These are phyloP conservation scores for Drosophila atripex DNA, from an alignment of 2,888 invertebrate genomes.

Conservation along the genomic window DNA sequence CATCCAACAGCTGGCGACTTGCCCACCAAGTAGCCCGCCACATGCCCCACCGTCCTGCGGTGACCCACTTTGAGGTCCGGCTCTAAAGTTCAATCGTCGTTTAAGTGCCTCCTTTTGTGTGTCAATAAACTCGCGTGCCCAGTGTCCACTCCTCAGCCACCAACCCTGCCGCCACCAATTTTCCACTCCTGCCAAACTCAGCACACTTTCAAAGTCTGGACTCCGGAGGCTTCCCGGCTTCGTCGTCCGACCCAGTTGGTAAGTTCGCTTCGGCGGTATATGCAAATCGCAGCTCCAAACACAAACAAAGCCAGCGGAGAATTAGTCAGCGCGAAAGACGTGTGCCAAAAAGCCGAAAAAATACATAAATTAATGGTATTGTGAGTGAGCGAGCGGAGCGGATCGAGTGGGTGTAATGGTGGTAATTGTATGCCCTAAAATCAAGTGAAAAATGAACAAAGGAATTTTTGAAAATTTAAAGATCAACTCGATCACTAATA, in stretches of 20 bases:
- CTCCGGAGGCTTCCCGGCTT: background rate
- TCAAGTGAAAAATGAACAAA: background rate
- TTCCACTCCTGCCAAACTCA: slow-evolving; percentile 5
- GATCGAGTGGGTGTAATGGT: background rate
- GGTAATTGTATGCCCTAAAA: slow-evolving; percentile 3
- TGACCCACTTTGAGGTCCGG: slow-evolving; percentile 45
- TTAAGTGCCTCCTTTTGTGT: slow-evolving; percentile 51
- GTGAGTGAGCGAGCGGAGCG: slow-evolving; percentile 1
- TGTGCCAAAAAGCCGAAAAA: slow-evolving; percentile 67
- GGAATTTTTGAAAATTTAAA: background rate
- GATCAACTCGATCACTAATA: no score
- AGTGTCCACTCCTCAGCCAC: slow-evolving; percentile 24
- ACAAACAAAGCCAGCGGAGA: slow-evolving; percentile 36
- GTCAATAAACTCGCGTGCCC: slow-evolving; percentile 69
- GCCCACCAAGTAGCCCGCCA: slow-evolving; percentile 31
- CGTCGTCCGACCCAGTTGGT: slow-evolving; percentile 8
- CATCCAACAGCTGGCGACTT: slow-evolving; percentile 52
- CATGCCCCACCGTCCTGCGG: slow-evolving; percentile 12
- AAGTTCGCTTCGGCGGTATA: slow-evolving; percentile 34
- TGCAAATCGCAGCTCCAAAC: slow-evolving; percentile 60
- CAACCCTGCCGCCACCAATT: background rate
- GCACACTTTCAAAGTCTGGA: slow-evolving; percentile 4
- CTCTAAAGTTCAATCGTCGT: slow-evolving; percentile 55
- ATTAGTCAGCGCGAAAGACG: slow-evolving; percentile 51
- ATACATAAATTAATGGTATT: slow-evolving; percentile 67